Evolutionary conservation across 2,113 vertebrate species (phyloP).

Genomic region (Perognathus longimembris): DNA sequence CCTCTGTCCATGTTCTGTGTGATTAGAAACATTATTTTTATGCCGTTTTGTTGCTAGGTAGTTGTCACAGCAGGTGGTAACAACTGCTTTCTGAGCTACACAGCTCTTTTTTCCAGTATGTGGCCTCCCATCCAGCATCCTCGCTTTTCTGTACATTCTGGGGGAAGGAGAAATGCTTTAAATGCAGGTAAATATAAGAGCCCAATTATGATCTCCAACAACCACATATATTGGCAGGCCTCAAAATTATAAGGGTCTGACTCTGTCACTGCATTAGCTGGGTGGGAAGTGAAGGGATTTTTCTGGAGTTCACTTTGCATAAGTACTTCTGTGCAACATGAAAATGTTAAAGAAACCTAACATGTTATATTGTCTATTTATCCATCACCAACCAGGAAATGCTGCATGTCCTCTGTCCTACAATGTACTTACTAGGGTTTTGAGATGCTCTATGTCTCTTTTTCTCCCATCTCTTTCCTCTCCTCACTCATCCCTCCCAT

Average conservation of each 20-base stretch:
- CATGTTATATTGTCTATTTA: neutral
- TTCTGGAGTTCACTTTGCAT: neutral
- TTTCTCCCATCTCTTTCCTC: neutral
- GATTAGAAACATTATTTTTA: neutral
- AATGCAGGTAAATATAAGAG: neutral
- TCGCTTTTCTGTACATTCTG: neutral
- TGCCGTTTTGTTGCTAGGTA: neutral
- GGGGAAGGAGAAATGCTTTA: neutral
- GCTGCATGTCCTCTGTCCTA: neutral
- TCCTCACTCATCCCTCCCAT: no score
- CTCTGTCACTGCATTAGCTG: neutral
- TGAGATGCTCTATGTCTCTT: neutral
- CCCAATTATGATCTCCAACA: neutral
- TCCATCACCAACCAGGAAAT: neutral
- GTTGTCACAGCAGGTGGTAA: neutral
- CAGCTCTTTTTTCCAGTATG: neutral
- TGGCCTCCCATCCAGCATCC: neutral
- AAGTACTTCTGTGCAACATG: neutral
- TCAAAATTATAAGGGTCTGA: neutral
- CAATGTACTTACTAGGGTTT: neutral
- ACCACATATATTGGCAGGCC: neutral
- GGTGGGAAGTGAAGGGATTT: neutral
- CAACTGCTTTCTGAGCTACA: neutral
- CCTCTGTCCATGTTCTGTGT: neutral
- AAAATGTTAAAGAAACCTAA: neutral